A percentile compares a stretch with the other conserved stretches of the same genome.
phyloP scores from a whole-genome alignment of 2,113 vertebrate species.

The Phrynocephalus versicolor region DNA sequence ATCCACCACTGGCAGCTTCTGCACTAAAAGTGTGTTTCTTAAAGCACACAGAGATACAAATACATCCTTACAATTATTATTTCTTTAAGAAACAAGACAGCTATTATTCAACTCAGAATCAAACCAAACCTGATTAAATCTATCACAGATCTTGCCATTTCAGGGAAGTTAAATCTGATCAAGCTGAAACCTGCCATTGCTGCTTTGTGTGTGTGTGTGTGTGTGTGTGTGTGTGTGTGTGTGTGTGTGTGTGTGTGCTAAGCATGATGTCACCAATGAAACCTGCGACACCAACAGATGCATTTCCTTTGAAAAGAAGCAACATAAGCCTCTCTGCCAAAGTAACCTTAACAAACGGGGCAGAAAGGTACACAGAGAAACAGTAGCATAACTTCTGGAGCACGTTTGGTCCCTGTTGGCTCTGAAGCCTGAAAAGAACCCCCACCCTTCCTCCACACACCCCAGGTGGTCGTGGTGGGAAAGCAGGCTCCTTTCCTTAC shows the following conservation, averaged over 20 bases:
- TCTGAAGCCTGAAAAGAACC: slow-evolving; percentile 52
- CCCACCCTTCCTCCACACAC: slow-evolving; percentile 43
- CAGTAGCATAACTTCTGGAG: slow-evolving; percentile 66
- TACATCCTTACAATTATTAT: slow-evolving; percentile 32
- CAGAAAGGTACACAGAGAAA: slow-evolving; percentile 57
- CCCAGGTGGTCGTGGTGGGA: too few species aligned
- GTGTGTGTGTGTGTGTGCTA: too few species aligned
- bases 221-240: too few species aligned
- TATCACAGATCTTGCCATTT: slow-evolving; percentile 1
- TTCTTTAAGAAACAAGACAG: slow-evolving; percentile 77
- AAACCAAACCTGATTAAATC: slow-evolving; percentile 67
- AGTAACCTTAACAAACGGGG: slow-evolving; percentile 62
- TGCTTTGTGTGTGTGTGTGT: too few species aligned
- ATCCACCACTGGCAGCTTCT: slow-evolving; percentile 81
- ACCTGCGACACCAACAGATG: slow-evolving; percentile 55
- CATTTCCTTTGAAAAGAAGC: slow-evolving; percentile 56
- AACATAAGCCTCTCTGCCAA: slow-evolving; percentile 52
- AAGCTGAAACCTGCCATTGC: slow-evolving; percentile 58
- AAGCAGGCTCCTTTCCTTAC: slow-evolving; percentile 72
- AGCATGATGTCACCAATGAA: slow-evolving; percentile 68
- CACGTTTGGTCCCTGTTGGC: slow-evolving; percentile 39
- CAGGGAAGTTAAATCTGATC: background rate
- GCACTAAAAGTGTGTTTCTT: slow-evolving; percentile 63
- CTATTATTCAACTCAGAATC: slow-evolving; percentile 71
- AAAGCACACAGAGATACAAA: slow-evolving; percentile 7